Conservation (phyloP, 2,113 vertebrate species). For the Lepisosteus oculatus region DNA sequence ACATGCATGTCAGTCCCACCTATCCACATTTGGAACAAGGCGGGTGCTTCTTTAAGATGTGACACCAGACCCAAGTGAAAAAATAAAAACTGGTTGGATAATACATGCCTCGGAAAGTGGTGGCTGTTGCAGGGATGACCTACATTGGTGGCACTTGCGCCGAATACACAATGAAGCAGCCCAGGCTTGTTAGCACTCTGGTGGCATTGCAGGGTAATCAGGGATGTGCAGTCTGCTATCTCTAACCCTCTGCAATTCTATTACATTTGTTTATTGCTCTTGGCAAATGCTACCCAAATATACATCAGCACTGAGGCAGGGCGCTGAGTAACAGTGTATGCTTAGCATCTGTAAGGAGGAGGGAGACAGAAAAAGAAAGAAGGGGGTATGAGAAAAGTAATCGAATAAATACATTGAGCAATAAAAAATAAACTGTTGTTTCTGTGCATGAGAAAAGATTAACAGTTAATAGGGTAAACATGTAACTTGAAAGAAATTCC, state of each 20-base stretch:
- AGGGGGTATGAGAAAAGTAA: neutral
- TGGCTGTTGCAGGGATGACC: slow-evolving; percentile 46
- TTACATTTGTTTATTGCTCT: slow-evolving; percentile 62
- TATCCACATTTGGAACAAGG: too few relatives aligned
- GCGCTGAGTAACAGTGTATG: slow-evolving; percentile 38
- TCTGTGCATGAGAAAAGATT: neutral
- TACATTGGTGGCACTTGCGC: slow-evolving; percentile 48
- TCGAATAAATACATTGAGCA: neutral
- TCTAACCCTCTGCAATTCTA: slow-evolving; percentile 52
- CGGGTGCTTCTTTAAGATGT: too few relatives aligned
- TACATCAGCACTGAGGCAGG: slow-evolving; percentile 46
- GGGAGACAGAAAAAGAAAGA: slow-evolving; percentile 31
- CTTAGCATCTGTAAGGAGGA: slow-evolving; percentile 52
- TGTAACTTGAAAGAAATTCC: too few relatives aligned
- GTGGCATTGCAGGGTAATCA: slow-evolving; percentile 46
- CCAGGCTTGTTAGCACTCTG: slow-evolving; percentile 54
- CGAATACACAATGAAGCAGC: slow-evolving; percentile 53
- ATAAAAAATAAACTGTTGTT: neutral
- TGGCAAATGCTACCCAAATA: slow-evolving; percentile 56
- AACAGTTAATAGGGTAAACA: too few relatives aligned
- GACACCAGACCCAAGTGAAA: too few relatives aligned
- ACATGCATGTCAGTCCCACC: too few relatives aligned
- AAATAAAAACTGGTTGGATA: too few relatives aligned
- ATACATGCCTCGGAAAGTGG: slow-evolving; percentile 13
- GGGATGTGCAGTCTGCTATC: slow-evolving; percentile 47